Evolutionary conservation across 1,140 invertebrate genomes (phyloP), one percentile per base, ranked within the genome.

Genomic region (Holcopasites calliopsidis): DNA sequence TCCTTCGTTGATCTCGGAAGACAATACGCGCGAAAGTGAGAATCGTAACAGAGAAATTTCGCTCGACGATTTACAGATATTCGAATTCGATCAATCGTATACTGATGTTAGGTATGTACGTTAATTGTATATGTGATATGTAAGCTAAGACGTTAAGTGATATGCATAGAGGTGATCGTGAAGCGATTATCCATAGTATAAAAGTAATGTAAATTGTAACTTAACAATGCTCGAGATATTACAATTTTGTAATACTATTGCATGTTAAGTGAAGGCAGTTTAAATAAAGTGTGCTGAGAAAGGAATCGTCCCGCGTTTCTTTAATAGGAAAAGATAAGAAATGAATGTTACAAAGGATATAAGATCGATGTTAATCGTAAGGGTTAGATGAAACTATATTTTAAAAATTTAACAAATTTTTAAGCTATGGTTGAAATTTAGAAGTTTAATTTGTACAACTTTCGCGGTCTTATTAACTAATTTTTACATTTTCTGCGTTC

Each of bases 111-210:
- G 21, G 42, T 31, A 42, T 50, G n/a, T 7, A 2, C 10, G 13
- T 33, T 44, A 16, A 11, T n/a, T 18, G 11, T 47, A 47, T n/a
- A 55, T 70, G 68, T 70, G 54, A 70, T 70, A 70, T 13, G 26
- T 70, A 70, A 54, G 21, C 28, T 70, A 70, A 70, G 40, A 38
- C 28, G 42, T 23, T 60, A 26, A 28, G 28, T 8, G 54, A 55
- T 57, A 57, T 2, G 6, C 10, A 49, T 66, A 66, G 33, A 35
- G 11, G 3, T 52, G 52, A 38, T 50, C 52, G 2, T 47, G 18
- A 42, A 11, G 26, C 26, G 26, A 10, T 33, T 28, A n/a, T n/a
- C n/a, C n/a, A n/a, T n/a, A n/a, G n/a, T n/a, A n/a, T n/a, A n/a
- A n/a, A n/a, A n/a, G n/a, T n/a, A n/a, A n/a, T n/a, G n/a, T n/a